These are phyloP conservation scores for Hypotaenidia okinawae DNA, from an alignment of 2,797 vertebrate genomes.

Conservation along the genomic window DNA sequence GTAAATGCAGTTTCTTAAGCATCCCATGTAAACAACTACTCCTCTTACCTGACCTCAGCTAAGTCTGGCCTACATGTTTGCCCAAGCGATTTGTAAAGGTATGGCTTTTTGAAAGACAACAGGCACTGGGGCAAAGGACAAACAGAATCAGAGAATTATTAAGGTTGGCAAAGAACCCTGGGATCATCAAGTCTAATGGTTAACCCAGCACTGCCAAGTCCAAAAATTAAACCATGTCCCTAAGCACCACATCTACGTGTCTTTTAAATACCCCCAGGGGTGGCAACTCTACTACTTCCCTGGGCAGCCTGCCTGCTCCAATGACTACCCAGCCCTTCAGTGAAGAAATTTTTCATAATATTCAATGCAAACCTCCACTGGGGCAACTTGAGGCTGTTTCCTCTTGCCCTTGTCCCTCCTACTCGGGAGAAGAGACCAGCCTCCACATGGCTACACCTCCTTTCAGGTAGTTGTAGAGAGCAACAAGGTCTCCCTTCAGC, in stretches of 20 bases:
- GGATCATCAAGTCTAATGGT: not conserved
- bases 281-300: not conserved
- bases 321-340: not conserved
- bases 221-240: not conserved
- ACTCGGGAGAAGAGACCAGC: not conserved
- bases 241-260: not conserved
- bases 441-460: not conserved
- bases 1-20: not conserved
- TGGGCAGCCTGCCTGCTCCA: not conserved
- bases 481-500: rapidly evolving
- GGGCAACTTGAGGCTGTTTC: not conserved
- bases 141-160: not conserved
- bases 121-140: not conserved
- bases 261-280: not conserved
- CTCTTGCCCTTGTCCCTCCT: not conserved
- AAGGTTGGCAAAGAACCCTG: not conserved
- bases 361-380: not conserved
- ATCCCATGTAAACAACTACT: not conserved
- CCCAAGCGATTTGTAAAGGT: not conserved
- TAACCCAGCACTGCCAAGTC: not conserved
- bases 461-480: not conserved
- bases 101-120: not conserved
- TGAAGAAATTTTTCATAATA: not conserved
- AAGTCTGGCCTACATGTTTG: not conserved
- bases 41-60: not conserved